Conservation (phyloP, 2,888 invertebrate species). For the Acrobasis repandana region DNA sequence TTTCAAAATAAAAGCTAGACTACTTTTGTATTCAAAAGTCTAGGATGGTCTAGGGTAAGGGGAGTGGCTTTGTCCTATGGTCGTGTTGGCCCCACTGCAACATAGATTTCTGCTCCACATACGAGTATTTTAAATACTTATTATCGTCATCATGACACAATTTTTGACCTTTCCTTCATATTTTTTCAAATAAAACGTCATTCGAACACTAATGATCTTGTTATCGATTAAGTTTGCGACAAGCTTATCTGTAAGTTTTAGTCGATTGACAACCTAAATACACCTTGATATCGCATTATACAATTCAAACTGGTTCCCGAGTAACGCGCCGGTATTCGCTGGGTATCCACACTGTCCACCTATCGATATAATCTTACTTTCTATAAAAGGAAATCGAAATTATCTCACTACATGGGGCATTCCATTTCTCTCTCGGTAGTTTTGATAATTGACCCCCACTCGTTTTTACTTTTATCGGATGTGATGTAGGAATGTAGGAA, state of each 20-base stretch:
- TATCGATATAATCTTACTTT: conserved; percentile 77
- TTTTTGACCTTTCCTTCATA: neutral
- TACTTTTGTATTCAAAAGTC: too few species aligned
- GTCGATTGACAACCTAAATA: neutral
- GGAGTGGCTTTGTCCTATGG: too few species aligned
- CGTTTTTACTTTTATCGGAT: conserved; percentile 65
- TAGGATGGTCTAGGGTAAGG: too few species aligned
- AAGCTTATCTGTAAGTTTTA: neutral
- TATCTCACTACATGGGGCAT: conserved; percentile 73
- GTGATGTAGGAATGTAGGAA: conserved; percentile 38
- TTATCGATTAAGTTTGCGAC: neutral
- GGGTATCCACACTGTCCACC: conserved; percentile 57
- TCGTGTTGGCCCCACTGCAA: too few species aligned
- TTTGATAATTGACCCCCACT: conserved; percentile 69
- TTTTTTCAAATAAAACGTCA: neutral
- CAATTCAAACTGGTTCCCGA: conserved; percentile 50
- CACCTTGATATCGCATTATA: neutral
- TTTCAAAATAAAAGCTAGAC: too few species aligned
- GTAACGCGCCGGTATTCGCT: conserved; percentile 46
- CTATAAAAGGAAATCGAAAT: conserved; percentile 82
- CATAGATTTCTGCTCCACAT: too few species aligned
- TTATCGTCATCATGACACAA: too few species aligned
- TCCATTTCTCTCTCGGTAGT: conserved; percentile 76
- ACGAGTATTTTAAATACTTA: too few species aligned
- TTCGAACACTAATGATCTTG: neutral